Conservation (phyloP, 2,113 vertebrate genomes). For the Grantiella picta region DNA sequence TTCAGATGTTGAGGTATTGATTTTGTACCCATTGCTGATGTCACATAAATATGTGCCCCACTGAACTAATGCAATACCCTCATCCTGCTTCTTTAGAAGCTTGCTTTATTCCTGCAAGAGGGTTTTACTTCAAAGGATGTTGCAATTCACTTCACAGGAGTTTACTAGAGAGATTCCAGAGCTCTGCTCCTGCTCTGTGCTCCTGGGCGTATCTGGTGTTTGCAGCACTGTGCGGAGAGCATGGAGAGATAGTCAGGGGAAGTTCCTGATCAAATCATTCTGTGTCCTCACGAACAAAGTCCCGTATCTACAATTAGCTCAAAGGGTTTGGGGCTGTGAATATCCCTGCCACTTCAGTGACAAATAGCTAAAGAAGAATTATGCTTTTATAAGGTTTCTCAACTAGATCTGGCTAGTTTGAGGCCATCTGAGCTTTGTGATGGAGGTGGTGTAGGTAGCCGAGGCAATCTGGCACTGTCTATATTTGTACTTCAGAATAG, state of each 20-base stretch:
- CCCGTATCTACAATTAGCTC: background rate
- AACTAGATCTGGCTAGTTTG: background rate
- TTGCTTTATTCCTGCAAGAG: background rate
- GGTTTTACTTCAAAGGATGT: background rate
- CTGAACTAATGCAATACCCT: background rate
- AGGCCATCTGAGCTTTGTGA: conserved; percentile 1
- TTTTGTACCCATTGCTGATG: background rate
- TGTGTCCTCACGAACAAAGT: background rate
- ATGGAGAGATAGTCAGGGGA: background rate
- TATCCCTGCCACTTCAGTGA: background rate
- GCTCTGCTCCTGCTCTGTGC: background rate
- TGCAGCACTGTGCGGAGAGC: background rate
- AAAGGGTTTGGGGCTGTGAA: background rate
- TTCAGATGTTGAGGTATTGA: background rate
- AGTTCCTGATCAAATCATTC: background rate
- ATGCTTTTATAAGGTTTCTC: background rate
- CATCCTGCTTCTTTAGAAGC: background rate
- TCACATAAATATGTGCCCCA: background rate
- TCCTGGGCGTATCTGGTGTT: background rate
- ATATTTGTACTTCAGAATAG: background rate
- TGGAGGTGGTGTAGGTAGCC: conserved; percentile 13
- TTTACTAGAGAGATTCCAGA: background rate
- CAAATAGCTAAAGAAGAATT: background rate
- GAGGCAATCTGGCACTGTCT: background rate
- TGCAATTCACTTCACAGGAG: background rate